Conservation (phyloP, 2,888 invertebrate genomes). For the Chromoteleia sp. region DNA sequence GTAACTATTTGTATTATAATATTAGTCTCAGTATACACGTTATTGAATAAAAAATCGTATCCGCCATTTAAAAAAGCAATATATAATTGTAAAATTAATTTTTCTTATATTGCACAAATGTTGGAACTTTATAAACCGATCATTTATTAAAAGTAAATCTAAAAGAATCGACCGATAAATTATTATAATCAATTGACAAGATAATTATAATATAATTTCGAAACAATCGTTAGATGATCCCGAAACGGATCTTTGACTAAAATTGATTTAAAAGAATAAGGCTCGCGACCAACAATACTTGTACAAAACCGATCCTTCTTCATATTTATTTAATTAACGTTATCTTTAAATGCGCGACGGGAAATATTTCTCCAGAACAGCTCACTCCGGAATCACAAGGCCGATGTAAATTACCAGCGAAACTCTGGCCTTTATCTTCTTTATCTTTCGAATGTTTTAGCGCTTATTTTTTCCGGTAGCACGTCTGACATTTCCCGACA, state of each 20-base stretch:
- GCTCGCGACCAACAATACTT: slow-evolving; percentile 14
- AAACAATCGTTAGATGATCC: neutral
- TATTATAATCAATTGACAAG: no score
- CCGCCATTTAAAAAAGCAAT: no score
- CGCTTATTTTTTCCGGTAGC: slow-evolving; percentile 83
- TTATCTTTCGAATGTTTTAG: slow-evolving; percentile 84
- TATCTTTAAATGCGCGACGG: slow-evolving; percentile 81
- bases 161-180: no score
- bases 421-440: slow-evolving; percentile 82
- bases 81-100: no score
- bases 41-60: no score
- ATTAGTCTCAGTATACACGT: no score
- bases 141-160: no score
- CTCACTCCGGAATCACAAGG: slow-evolving; percentile 83
- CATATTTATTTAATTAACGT: slow-evolving; percentile 83
- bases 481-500: slow-evolving; percentile 70
- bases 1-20: no score
- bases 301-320: slow-evolving; percentile 72
- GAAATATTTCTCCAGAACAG: slow-evolving; percentile 81
- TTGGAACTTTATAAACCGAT: no score
- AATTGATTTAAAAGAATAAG: slow-evolving; percentile 23
- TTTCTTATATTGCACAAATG: no score
- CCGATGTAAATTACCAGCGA: slow-evolving; percentile 83
- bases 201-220: no score
- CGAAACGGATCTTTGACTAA: neutral